Conservation (phyloP, 2,797 vertebrate genomes). For the Bryconaethiops microstoma region DNA sequence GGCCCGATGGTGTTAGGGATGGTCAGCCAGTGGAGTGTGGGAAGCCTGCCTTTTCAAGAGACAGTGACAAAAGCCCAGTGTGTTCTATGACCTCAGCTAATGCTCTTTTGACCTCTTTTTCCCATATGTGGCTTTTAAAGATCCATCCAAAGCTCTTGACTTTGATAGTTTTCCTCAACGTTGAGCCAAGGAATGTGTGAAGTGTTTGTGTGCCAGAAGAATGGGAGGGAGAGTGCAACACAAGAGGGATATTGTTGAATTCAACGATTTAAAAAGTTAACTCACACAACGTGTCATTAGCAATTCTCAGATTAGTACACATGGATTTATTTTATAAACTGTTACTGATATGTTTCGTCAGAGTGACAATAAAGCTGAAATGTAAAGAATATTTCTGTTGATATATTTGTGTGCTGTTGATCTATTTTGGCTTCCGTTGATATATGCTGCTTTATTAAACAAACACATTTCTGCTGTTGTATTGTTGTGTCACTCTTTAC, state of each 20-base stretch:
- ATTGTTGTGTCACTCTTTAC: too few relatives aligned
- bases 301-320: too few relatives aligned
- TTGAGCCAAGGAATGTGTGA: constrained; percentile 65
- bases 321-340: not conserved
- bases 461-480: too few relatives aligned
- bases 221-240: not conserved
- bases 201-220: constrained; percentile 15
- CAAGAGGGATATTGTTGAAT: not conserved
- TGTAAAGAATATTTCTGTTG: too few relatives aligned
- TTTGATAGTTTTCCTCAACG: constrained; percentile 52
- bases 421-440: too few relatives aligned
- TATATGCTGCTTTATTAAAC: too few relatives aligned
- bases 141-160: not conserved
- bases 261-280: not conserved
- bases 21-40: not conserved
- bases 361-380: too few relatives aligned
- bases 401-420: too few relatives aligned
- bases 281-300: too few relatives aligned
- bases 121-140: not conserved
- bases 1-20: too few relatives aligned
- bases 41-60: not conserved
- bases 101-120: constrained; percentile 13
- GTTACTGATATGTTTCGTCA: too few relatives aligned
- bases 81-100: not conserved
- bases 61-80: not conserved